Base-by-base conservation (phyloP, 2,797 vertebrate species). In the Rhinoraja longicauda region DNA sequence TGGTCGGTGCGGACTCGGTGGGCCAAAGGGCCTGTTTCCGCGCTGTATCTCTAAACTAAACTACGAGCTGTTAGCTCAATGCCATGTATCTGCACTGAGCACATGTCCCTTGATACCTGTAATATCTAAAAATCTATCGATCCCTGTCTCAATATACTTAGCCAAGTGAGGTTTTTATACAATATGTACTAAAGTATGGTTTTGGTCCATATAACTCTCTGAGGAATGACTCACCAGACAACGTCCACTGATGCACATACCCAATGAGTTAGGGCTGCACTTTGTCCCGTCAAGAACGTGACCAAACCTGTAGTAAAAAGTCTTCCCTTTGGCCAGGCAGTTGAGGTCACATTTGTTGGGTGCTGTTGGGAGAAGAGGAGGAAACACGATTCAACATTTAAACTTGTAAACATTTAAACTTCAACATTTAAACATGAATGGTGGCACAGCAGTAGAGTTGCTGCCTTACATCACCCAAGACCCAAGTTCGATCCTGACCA, bases 221-320 rank as follows among this genome's bases (percentile, higher is more conserved):
- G 84, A 62, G 62, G 21, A 92, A 45, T 19, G 29, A 93, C 96
- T 95, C 94, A 97, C 97, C 72, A 97, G 93, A 93, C 97, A 97
- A 93, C 93, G 95, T 39, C 97, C 96, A 0, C 94, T 94, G 8
- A 97, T 94, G 29, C 97, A 97, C 94, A 96, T 95, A 1, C 94
- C 95, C 0, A 91, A 94, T 29, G 95, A 93, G n/a, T 94, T 94
- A 0, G 94, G 95, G 70, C 95, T 1, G 93, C 97, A 97, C 77
- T 93, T 95, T 0, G 97, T 97, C 0, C 97, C 97, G 0, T 97
- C 97, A 94, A 97, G 94, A 29, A 96, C 97, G 2, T 96, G 95
- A 0, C 97, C 97, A 6, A 97, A 97, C 94, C 94, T 96, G 94
- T 97, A 96, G 95, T 97, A 97, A 94, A 97, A 97, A 93, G 96